phyloP scores from a whole-genome alignment of 2,797 vertebrate genomes.

The Lagothrix lagotricha region DNA sequence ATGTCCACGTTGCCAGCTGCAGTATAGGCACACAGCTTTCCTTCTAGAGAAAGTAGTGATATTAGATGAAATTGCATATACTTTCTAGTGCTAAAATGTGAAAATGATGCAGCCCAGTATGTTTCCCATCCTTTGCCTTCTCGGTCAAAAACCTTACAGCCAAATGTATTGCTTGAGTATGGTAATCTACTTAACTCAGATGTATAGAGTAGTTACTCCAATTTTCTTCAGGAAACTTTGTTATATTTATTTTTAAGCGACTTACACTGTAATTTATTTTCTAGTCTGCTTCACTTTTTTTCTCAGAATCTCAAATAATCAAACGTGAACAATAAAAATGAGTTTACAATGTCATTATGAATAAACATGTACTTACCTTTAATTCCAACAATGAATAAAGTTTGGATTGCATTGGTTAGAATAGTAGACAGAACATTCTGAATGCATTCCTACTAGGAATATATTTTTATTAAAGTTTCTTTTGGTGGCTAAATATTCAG shows the following conservation, averaged over 20 bases:
- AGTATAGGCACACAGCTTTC: neutral
- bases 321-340: neutral
- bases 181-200: neutral
- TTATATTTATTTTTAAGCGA: constrained; percentile 11
- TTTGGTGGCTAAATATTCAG: neutral
- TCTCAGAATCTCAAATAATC: neutral
- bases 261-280: neutral
- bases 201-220: neutral
- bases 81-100: neutral
- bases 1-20: rapidly evolving
- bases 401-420: neutral
- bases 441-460: neutral
- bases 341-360: neutral
- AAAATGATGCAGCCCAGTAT: neutral
- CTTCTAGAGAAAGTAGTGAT: neutral
- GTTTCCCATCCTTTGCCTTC: neutral
- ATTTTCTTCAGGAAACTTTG: neutral
- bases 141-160: neutral
- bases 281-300: neutral
- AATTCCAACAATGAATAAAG: neutral
- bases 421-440: neutral
- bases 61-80: neutral
- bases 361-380: neutral
- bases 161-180: neutral
- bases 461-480: neutral